Evolutionary conservation across 2,888 invertebrate genomes (phyloP), one percentile per base, ranked within the genome.

Genomic region (Micoletzkya japonica): DNA sequence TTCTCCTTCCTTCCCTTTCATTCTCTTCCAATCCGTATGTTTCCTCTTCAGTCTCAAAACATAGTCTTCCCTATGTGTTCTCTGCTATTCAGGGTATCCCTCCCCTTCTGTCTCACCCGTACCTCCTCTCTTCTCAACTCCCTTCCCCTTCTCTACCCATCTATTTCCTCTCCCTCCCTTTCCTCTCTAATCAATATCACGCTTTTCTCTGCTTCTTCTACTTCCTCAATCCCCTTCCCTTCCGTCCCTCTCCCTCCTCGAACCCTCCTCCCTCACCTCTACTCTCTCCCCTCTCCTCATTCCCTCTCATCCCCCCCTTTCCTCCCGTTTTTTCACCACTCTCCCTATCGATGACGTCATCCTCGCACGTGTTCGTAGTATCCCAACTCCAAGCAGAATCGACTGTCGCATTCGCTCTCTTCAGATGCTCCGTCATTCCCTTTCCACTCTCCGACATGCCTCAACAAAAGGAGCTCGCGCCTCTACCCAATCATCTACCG

Each of bases 201-300:
- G 24, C 44, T 34, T 56, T n/a, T 54, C 34, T 44, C 39, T 39
- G 56, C 44, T 54, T 57, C 67, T 44, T 44, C 66, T 24, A 20
- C 4, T 52, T 34, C 34, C 32, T 17, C 28, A 30, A 39, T 67
- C 24, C 56, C 34, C 36, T 32, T 54, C 67, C 44, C 26, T 52
- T 32, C 56, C 36, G 32, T 39, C 57, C 32, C 30, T 57, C 56
- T 57, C 54, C 17, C 28, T 17, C 39, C 30, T 39, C 6, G 4
- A 37, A n/a, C 37, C 20, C 52, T 56, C 20, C 52, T 56, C 49
- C 26, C 54, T 28, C 30, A 3, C 52, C 4, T 56, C 39, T 37
- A 37, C 26, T 6, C 56, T 39, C 26, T 10, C 24, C 4, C 17
- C 20, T 24, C 20, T 36, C n/a, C 32, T 30, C 54, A 10, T 32